These are phyloP conservation scores for Eristalis intricaria DNA, from an alignment of 2,888 invertebrate species.

Conservation along the genomic window DNA sequence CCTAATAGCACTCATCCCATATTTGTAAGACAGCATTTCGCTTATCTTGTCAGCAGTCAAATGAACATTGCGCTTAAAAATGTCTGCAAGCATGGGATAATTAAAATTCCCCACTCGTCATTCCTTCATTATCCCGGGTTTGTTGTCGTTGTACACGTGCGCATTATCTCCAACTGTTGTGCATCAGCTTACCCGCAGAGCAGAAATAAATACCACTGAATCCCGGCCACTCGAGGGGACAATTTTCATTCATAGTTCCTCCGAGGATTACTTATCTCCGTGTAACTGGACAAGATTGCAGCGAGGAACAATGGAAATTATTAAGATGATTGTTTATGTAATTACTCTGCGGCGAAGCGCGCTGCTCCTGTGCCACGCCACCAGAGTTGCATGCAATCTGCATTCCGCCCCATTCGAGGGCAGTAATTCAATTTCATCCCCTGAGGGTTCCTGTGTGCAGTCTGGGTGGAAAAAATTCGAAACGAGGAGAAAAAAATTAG, in stretches of 20 bases:
- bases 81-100: not conserved
- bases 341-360: conserved; percentile 2
- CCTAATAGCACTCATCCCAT: not conserved
- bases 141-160: not conserved
- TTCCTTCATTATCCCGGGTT: not conserved
- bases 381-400: not conserved
- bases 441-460: not conserved
- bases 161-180: not conserved
- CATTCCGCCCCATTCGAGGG: not conserved
- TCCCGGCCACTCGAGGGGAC: not conserved
- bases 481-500: not conserved
- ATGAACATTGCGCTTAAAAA: not conserved
- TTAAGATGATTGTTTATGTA: conserved; percentile 26
- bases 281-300: conserved; percentile 22
- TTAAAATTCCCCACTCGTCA: not conserved
- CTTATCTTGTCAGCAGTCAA: not conserved
- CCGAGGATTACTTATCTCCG: conserved; percentile 9
- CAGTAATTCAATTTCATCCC: not conserved
- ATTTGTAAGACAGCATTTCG: not conserved
- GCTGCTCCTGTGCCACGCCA: not conserved
- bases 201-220: not conserved
- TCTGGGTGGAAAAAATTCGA: not conserved
- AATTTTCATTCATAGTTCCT: conserved; percentile 22
- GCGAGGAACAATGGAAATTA: conserved; percentile 12
- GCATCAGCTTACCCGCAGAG: not conserved